These are phyloP conservation scores for Neogobius melanostomus DNA, from an alignment of 2,113 vertebrate genomes.

Conservation along the genomic window DNA sequence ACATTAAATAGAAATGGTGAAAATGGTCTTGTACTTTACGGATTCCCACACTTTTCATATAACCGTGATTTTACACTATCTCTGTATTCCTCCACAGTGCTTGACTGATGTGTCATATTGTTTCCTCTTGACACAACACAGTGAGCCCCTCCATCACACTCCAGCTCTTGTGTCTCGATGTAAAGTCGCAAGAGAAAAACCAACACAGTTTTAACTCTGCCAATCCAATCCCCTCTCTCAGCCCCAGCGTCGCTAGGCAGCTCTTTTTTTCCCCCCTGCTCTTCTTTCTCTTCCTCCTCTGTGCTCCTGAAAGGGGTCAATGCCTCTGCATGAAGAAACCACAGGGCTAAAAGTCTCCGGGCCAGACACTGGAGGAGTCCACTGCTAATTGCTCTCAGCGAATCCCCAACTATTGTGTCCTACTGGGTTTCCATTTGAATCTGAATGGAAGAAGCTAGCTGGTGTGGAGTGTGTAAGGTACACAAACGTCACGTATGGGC, in stretches of 20 bases:
- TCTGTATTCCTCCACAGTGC: slow-evolving; percentile 11
- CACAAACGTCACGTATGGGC: slow-evolving; percentile 77
- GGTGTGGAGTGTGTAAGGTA: slow-evolving; percentile 77
- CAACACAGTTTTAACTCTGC: slow-evolving; percentile 64
- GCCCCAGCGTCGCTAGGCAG: slow-evolving; percentile 67
- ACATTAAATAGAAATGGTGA: too few species aligned
- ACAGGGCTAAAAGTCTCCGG: slow-evolving; percentile 70
- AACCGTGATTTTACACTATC: too few species aligned
- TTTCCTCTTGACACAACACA: slow-evolving; percentile 56
- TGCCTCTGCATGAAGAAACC: slow-evolving; percentile 72
- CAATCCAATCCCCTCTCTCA: slow-evolving; percentile 61
- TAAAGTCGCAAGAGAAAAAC: slow-evolving; percentile 72
- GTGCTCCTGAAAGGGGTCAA: slow-evolving; percentile 72
- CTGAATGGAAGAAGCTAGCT: slow-evolving; percentile 75
- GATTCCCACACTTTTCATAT: too few species aligned
- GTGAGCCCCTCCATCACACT: slow-evolving; percentile 56
- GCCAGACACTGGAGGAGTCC: slow-evolving; percentile 72
- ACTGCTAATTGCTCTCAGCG: slow-evolving; percentile 75
- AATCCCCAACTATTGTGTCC: slow-evolving; percentile 65
- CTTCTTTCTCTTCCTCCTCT: slow-evolving; percentile 63
- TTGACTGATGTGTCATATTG: slow-evolving; percentile 39
- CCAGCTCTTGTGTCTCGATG: slow-evolving; percentile 59
- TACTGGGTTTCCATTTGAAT: slow-evolving; percentile 77
- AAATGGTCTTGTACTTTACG: too few species aligned
- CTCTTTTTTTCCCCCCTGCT: slow-evolving; percentile 42